Conservation (phyloP, 2,113 vertebrate genomes). For the Nematolebias whitei region DNA sequence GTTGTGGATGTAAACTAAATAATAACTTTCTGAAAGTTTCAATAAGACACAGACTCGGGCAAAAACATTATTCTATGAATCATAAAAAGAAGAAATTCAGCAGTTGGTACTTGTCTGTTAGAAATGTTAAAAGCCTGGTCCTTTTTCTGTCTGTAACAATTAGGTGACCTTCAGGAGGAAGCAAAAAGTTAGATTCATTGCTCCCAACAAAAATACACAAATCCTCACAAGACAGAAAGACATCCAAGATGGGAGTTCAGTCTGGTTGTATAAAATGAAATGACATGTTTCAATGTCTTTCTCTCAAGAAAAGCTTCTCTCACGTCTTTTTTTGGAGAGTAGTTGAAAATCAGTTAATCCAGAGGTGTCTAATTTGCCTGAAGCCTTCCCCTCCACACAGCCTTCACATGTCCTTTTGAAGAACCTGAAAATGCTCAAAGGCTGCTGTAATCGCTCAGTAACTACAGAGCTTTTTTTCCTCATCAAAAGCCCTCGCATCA, state of each 20-base stretch:
- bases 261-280: not conserved
- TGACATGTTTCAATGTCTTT: not conserved
- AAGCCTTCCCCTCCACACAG: slow-evolving; percentile 9
- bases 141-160: not conserved
- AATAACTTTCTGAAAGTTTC: too few relatives aligned
- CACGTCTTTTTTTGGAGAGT: not conserved
- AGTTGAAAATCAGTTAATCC: slow-evolving; percentile 14
- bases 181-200: not conserved
- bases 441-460: slow-evolving; percentile 26
- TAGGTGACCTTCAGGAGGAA: not conserved
- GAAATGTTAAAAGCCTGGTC: too few relatives aligned
- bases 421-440: slow-evolving; percentile 19
- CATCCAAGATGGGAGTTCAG: not conserved
- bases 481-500: slow-evolving; percentile 47
- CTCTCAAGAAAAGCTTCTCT: not conserved
- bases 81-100: too few relatives aligned
- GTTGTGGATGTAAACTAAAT: too few relatives aligned
- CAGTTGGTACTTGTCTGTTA: too few relatives aligned
- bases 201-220: not conserved
- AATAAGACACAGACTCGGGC: too few relatives aligned
- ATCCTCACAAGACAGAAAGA: not conserved
- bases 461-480: not conserved
- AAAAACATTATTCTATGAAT: too few relatives aligned
- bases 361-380: slow-evolving; percentile 45
- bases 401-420: slow-evolving; percentile 11